phyloP scores from a whole-genome alignment of 1,140 invertebrate species.

The Monomorium pharaonis region DNA sequence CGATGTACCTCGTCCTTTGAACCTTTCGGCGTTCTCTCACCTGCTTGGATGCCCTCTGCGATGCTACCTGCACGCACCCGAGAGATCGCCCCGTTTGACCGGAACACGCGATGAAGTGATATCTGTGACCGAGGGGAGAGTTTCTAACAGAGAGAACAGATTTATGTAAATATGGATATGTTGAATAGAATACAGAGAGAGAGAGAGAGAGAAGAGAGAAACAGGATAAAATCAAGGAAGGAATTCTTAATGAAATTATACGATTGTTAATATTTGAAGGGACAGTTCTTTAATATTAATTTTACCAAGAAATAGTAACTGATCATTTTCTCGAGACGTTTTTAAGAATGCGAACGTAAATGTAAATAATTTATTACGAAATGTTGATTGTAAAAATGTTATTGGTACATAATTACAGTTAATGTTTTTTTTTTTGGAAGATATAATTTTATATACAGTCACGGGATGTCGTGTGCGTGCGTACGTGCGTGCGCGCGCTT shows the following conservation, averaged over 20 bases:
- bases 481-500: too few relatives aligned
- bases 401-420: not conserved
- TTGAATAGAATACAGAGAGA: not conserved
- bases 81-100: not conserved
- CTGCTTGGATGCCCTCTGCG: conserved; percentile 12
- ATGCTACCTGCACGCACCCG: not conserved
- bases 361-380: not conserved
- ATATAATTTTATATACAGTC: not conserved
- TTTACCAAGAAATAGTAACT: not conserved
- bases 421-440: not conserved
- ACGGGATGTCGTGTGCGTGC: not conserved
- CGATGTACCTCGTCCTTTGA: conserved; percentile 22
- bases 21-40: conserved; percentile 35
- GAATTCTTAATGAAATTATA: not conserved
- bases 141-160: not conserved
- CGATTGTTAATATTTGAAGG: not conserved
- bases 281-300: not conserved
- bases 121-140: not conserved
- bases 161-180: not conserved
- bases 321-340: not conserved
- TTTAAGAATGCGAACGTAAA: not conserved
- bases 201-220: not conserved
- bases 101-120: not conserved
- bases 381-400: not conserved
- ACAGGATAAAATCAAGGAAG: not conserved